Evolutionary conservation across 2,888 invertebrate species (phyloP).

Genomic region (Allolobophora icterica): DNA sequence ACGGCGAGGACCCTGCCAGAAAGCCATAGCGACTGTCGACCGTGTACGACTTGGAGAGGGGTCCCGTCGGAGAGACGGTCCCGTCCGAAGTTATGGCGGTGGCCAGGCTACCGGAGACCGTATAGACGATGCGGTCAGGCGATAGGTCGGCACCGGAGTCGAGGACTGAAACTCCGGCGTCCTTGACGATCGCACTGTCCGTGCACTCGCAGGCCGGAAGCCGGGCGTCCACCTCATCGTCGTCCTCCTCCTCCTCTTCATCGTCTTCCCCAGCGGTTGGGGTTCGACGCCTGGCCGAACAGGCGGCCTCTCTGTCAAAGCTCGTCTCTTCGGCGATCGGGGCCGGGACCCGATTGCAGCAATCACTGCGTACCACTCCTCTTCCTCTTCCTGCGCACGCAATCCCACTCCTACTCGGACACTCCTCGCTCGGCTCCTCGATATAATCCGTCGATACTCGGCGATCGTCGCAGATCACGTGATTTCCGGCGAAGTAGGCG

Average conservation of each 20-base stretch:
- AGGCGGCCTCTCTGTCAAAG: slow-evolving; percentile 47
- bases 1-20: not conserved
- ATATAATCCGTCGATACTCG: not conserved
- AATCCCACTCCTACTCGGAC: not conserved
- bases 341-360: not conserved
- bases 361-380: not conserved
- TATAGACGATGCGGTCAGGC: slow-evolving; percentile 11
- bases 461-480: not conserved
- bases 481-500: not conserved
- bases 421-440: slow-evolving; percentile 29
- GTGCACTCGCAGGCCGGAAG: not conserved
- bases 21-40: not conserved
- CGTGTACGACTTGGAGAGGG: not conserved
- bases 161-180: not conserved
- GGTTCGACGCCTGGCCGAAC: not conserved
- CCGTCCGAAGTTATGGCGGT: not conserved
- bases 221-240: not conserved
- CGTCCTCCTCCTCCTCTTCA: not conserved
- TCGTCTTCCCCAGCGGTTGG: not conserved
- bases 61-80: not conserved
- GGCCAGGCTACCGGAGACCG: slow-evolving; percentile 4
- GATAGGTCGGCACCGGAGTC: not conserved
- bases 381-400: not conserved
- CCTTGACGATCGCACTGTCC: slow-evolving; percentile 17
- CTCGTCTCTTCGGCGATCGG: slow-evolving; percentile 52